Evolutionary conservation across 2,888 invertebrate genomes (phyloP).

Genomic region (Abrostola tripartita): DNA sequence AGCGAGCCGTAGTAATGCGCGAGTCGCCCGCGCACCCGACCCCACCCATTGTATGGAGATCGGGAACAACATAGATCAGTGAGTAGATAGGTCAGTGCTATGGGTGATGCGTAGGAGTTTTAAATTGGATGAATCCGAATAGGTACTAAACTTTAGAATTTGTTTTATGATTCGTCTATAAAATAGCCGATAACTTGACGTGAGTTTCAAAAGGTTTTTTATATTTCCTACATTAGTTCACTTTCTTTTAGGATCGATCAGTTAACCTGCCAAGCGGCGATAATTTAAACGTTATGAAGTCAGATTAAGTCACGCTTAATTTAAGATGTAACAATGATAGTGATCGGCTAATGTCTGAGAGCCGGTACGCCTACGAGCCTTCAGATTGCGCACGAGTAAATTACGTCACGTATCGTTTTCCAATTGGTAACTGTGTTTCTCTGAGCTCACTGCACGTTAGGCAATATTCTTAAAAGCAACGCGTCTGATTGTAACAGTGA

Average conservation of each 20-base stretch:
- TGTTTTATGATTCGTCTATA: not conserved
- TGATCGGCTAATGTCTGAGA: not conserved
- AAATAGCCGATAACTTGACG: not conserved
- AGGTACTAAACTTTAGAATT: not conserved
- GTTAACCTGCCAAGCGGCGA: too few species aligned
- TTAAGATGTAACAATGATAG: too few species aligned
- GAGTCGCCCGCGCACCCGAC: slow-evolving; percentile 60
- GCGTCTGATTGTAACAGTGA: not conserved
- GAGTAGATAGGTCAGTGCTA: slow-evolving; percentile 35
- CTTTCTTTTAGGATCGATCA: too few species aligned
- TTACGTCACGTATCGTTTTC: slow-evolving; percentile 1
- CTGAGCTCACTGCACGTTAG: not conserved
- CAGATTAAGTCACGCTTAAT: too few species aligned
- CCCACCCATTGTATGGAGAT: slow-evolving; percentile 77
- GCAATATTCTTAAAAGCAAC: not conserved
- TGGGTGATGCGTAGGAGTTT: slow-evolving; percentile 15
- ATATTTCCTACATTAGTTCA: too few species aligned
- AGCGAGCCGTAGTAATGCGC: slow-evolving; percentile 57
- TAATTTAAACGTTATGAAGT: too few species aligned
- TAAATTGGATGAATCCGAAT: not conserved
- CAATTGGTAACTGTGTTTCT: not conserved
- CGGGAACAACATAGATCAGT: slow-evolving; percentile 50
- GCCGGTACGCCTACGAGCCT: too few species aligned
- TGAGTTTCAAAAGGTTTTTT: not conserved
- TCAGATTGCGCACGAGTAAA: not conserved